These are phyloP conservation scores for Streptopelia turtur DNA, from an alignment of 2,797 vertebrate species.

Conservation along the genomic window DNA sequence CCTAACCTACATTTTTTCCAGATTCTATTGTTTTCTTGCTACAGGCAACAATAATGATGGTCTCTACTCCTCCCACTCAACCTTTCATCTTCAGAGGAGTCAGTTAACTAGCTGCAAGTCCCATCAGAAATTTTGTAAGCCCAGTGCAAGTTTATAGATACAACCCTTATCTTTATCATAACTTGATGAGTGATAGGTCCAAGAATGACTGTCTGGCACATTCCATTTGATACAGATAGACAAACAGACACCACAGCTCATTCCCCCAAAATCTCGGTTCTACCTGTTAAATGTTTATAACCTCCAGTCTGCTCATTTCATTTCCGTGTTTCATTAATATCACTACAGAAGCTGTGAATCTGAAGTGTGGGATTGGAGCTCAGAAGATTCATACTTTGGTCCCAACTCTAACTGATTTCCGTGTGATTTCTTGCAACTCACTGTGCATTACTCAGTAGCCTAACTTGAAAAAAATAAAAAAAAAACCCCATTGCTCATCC, in stretches of 20 bases:
- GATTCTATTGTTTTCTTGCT: not conserved
- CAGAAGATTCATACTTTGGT: not conserved
- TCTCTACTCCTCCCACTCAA: accelerated
- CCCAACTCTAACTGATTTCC: not conserved
- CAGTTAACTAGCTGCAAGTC: not conserved
- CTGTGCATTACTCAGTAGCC: not conserved
- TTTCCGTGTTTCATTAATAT: not conserved
- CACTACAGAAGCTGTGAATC: not conserved
- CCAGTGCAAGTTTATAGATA: not conserved
- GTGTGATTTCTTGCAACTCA: not conserved
- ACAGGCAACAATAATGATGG: not conserved
- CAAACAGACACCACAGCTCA: not conserved
- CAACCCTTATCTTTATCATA: not conserved
- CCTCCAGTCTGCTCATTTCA: not conserved
- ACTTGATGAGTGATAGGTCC: not conserved
- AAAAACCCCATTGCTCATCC: not conserved
- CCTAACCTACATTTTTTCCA: not conserved
- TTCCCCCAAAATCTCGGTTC: not conserved
- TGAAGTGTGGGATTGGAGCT: not conserved
- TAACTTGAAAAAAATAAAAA: not conserved
- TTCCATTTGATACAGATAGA: not conserved
- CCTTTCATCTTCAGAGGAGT: not conserved
- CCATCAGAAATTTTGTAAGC: not conserved
- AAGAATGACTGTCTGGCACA: not conserved
- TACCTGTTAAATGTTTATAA: not conserved